A percentile compares a stretch with the other conserved stretches of the same genome.
Evolutionary conservation across 2,888 invertebrate species (phyloP).

Genomic region (Drosophila mimica): DNA sequence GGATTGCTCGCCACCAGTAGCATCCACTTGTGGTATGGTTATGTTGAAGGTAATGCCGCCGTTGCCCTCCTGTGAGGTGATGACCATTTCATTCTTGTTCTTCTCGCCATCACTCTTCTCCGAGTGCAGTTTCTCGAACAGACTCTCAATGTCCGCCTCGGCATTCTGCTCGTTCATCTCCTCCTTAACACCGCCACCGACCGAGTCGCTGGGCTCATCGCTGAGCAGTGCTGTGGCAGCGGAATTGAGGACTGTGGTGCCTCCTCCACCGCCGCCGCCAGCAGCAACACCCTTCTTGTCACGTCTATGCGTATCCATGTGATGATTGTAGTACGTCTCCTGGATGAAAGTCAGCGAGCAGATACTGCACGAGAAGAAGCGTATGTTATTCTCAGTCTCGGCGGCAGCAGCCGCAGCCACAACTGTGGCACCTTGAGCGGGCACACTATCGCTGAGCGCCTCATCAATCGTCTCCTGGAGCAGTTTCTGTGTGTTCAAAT

Average conservation of each 20-base stretch:
- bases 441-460: slow-evolving; percentile 83
- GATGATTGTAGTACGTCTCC: slow-evolving; percentile 85
- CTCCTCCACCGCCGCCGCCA: slow-evolving; percentile 44
- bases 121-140: slow-evolving; percentile 85
- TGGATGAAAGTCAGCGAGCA: slow-evolving; percentile 85
- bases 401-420: slow-evolving; percentile 62
- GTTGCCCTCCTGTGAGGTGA: slow-evolving; percentile 85
- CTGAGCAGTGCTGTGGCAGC: slow-evolving; percentile 77
- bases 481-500: slow-evolving; percentile 84
- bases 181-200: slow-evolving; percentile 36
- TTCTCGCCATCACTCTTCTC: slow-evolving; percentile 83
- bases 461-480: slow-evolving; percentile 85
- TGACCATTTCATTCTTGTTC: slow-evolving; percentile 83
- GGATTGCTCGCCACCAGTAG: slow-evolving; percentile 61
- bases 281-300: slow-evolving; percentile 70
- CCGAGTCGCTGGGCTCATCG: slow-evolving; percentile 68
- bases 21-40: slow-evolving; percentile 84
- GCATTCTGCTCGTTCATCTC: slow-evolving; percentile 66
- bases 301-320: slow-evolving; percentile 85
- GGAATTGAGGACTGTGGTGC: slow-evolving; percentile 70
- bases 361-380: slow-evolving; percentile 85
- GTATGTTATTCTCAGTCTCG: slow-evolving; percentile 82
- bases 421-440: slow-evolving; percentile 72
- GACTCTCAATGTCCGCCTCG: slow-evolving; percentile 85
- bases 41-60: slow-evolving; percentile 85